Evolutionary conservation across 2,113 vertebrate genomes (phyloP), one percentile per base, ranked within the genome.

Genomic region (Melanocharis versteri): DNA sequence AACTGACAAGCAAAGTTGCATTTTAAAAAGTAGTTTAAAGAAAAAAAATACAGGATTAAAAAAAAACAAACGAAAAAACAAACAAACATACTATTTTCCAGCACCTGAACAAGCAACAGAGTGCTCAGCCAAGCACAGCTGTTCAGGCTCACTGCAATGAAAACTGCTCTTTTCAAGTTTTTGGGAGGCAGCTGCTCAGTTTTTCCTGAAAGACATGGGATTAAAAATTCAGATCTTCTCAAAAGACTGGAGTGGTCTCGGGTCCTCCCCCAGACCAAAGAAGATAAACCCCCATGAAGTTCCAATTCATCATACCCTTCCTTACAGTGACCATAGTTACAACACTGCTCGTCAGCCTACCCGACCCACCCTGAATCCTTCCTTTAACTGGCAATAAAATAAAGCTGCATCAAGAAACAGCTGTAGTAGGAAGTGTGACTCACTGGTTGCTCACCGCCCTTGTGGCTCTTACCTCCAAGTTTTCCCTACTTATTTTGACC

Each of bases 61-160:
- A 30, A 20, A n/a, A n/a, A 33, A 17, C 5, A 6, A 28, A 50
- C 9, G 2, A 27, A 20, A 20, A 33, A 4, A 1, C 4, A 53
- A 51, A 27, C 0, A 64, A 10, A 45, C 19, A 12, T 22, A 69
- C n/a, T n/a, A 51, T 11, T 40, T 57, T 28, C 24, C 24, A 72
- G 31, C 27, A 85, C 23, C 16, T 58, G 28, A 75, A n/a, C 21
- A 75, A 81, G 31, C 15, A 87, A 73, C 8, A 51, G 8, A 50
- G 16, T 4, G 8, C 28, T 54, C 40, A 86, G n/a, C 20, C 48
- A 42, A 78, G 42, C 11, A 78, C 24, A 68, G 15, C 4, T 79
- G 21, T 58, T 93, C 30, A 40, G 5, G 10, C 17, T 60, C 27
- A 30, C 9, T 64, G 44, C n/a, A 64, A 30, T 7, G 2, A 58